These are phyloP conservation scores for Rhamphomyia laevipes DNA, from an alignment of 2,888 invertebrate species.

Conservation along the genomic window DNA sequence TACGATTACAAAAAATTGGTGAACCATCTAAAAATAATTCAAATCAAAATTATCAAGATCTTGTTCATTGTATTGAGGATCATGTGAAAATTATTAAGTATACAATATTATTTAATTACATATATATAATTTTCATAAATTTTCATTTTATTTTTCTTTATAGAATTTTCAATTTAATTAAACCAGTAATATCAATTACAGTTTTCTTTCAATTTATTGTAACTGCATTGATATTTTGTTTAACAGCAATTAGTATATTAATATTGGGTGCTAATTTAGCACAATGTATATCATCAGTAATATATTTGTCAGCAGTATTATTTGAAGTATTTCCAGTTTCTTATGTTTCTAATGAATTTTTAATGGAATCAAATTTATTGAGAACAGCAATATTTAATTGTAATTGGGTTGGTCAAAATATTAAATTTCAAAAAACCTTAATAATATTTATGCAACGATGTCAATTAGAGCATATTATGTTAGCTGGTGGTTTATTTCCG, in stretches of 20 bases:
- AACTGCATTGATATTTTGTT: constrained; percentile 16
- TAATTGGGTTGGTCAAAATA: neutral
- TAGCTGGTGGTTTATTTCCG: too few relatives aligned
- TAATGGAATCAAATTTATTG: constrained; percentile 16
- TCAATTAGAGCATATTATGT: too few relatives aligned
- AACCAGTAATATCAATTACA: constrained; percentile 17
- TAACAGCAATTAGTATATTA: constrained; percentile 19
- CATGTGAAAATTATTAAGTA: neutral
- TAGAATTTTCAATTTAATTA: constrained; percentile 11
- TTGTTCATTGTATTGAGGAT: neutral
- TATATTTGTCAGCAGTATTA: constrained; percentile 15
- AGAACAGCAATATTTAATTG: neutral
- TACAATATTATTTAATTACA: neutral
- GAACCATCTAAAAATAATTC: too few relatives aligned
- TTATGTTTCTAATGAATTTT: constrained; percentile 17
- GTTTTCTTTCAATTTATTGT: constrained; percentile 19
- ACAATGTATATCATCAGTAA: constrained; percentile 12
- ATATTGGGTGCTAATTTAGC: constrained; percentile 17
- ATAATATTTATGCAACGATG: too few relatives aligned
- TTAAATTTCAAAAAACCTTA: neutral
- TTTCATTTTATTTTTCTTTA: constrained; percentile 2
- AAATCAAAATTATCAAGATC: neutral
- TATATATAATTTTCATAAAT: neutral
- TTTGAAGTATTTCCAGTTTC: constrained; percentile 20
- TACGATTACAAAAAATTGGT: too few relatives aligned